These are phyloP conservation scores for Sipha maydis DNA, from an alignment of 2,888 invertebrate species.

Conservation along the genomic window DNA sequence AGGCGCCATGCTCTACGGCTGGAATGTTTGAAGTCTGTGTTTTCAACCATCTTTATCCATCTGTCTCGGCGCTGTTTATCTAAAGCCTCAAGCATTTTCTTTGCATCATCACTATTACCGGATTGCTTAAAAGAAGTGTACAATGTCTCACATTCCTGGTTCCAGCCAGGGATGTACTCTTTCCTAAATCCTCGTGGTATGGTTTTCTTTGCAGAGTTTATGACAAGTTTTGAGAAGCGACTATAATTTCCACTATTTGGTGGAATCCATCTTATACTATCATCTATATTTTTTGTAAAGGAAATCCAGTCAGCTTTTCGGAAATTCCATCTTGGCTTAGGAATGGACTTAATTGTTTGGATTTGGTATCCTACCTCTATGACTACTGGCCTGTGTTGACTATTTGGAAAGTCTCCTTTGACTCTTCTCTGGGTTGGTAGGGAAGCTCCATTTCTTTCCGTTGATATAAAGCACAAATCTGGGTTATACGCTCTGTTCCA, in stretches of 20 bases:
- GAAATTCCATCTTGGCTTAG: slow-evolving; percentile 40
- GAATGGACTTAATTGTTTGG: slow-evolving; percentile 37
- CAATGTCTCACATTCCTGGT: slow-evolving; percentile 1
- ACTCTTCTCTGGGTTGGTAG: too few relatives aligned
- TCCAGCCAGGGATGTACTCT: too few relatives aligned
- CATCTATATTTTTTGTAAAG: slow-evolving; percentile 35
- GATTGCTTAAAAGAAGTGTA: slow-evolving; percentile 25
- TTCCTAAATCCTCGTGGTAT: too few relatives aligned
- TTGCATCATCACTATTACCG: slow-evolving; percentile 5
- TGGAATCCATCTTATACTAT: slow-evolving; percentile 42
- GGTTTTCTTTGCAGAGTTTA: slow-evolving; percentile 26
- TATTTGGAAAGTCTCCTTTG: too few relatives aligned
- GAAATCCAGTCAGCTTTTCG: slow-evolving; percentile 12
- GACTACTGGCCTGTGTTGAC: too few relatives aligned
- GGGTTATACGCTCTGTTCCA: slow-evolving; percentile 37
- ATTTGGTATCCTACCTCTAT: slow-evolving; percentile 38
- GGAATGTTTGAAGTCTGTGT: slow-evolving; percentile 24
- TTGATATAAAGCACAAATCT: slow-evolving; percentile 31
- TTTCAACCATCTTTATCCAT: slow-evolving; percentile 16
- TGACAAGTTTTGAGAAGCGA: slow-evolving; percentile 42
- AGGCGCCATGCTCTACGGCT: slow-evolving; percentile 29
- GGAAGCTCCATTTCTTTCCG: slow-evolving; percentile 5
- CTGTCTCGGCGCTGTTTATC: slow-evolving; percentile 25
- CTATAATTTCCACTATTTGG: slow-evolving; percentile 32
- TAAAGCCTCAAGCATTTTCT: slow-evolving; percentile 10